These are phyloP conservation scores for Euzophera pinguis DNA, from an alignment of 2,888 invertebrate species.

Conservation along the genomic window DNA sequence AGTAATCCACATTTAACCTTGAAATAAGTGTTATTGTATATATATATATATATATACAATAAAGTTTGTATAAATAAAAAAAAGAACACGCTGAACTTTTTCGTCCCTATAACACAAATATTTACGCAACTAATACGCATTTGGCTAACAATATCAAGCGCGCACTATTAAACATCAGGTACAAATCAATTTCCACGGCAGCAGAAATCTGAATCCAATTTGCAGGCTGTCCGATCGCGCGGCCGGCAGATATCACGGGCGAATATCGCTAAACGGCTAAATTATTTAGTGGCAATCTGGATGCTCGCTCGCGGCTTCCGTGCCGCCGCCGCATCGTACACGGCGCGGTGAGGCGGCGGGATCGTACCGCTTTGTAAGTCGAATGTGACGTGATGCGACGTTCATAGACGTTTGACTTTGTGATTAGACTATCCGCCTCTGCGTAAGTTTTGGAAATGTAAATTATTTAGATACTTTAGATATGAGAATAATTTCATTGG, in stretches of 20 bases:
- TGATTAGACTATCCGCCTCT: too few relatives aligned
- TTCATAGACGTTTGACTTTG: neutral
- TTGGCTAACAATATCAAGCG: constrained; percentile 44
- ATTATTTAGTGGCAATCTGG: constrained; percentile 76
- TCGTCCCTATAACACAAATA: neutral
- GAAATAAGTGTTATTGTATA: too few relatives aligned
- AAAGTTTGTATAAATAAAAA: too few relatives aligned
- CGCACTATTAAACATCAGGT: constrained; percentile 70
- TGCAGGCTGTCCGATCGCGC: constrained; percentile 73
- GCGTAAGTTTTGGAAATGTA: too few relatives aligned
- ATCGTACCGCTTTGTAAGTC: constrained; percentile 31
- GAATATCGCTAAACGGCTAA: constrained; percentile 79
- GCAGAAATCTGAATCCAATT: constrained; percentile 79
- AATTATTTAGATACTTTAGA: too few relatives aligned
- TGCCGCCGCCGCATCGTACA: constrained; percentile 21
- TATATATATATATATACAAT: too few relatives aligned
- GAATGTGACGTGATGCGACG: neutral
- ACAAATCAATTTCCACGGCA: constrained; percentile 72
- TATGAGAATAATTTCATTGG: too few relatives aligned
- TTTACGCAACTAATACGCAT: constrained; percentile 26
- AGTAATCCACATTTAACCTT: too few relatives aligned
- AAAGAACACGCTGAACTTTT: neutral
- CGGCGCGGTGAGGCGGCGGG: constrained; percentile 24
- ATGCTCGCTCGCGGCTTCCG: constrained; percentile 38
- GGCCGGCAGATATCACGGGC: constrained; percentile 63